Percentiles rank a stretch among this genome's conserved stretches.
Evolutionary conservation across 2,888 invertebrate genomes (phyloP).

Genomic region (Calliopum simillimum): DNA sequence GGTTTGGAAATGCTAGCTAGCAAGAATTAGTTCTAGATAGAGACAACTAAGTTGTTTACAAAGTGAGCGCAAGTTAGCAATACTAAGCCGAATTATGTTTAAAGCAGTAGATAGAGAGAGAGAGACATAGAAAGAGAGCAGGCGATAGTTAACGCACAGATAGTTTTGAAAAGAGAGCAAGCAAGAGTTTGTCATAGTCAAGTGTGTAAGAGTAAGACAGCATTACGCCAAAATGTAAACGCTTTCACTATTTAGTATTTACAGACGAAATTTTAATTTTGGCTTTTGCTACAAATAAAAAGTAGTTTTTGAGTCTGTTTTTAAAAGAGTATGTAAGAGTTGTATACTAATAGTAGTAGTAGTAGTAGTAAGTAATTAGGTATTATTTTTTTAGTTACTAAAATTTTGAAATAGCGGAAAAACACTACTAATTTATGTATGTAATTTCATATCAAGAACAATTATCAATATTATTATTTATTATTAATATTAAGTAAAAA

Average conservation of each 20-base stretch:
- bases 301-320: too few species aligned
- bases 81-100: neutral
- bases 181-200: neutral
- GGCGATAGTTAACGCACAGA: constrained; percentile 12
- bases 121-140: constrained; percentile 29
- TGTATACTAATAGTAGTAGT: too few species aligned
- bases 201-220: neutral
- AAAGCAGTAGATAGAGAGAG: constrained; percentile 20
- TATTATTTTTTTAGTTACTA: too few species aligned
- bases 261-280: too few species aligned
- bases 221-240: too few species aligned
- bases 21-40: constrained; percentile 24
- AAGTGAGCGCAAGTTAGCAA: constrained; percentile 19
- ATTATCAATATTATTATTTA: neutral
- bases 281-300: too few species aligned
- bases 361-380: too few species aligned
- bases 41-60: constrained; percentile 19
- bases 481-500: constrained; percentile 14
- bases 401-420: neutral
- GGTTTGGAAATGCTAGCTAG: neutral
- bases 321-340: too few species aligned
- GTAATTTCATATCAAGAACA: too few species aligned
- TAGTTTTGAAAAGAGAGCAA: constrained; percentile 1
- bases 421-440: neutral
- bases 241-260: too few species aligned